Evolutionary conservation across 2,888 invertebrate species (phyloP).

Genomic region (Rhopalosiphum nymphaeae): DNA sequence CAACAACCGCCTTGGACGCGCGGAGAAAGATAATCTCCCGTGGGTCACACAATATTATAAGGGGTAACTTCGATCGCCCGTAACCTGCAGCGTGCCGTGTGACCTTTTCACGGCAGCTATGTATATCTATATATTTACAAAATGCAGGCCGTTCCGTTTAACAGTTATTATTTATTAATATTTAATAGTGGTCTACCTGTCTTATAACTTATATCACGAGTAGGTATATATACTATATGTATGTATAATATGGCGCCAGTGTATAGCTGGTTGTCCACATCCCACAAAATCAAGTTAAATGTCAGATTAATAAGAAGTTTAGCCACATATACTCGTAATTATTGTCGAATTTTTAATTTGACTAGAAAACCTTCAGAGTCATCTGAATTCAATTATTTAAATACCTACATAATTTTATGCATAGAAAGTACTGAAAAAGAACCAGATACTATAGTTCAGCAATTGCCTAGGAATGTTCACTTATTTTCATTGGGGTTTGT

Average conservation of each 20-base stretch:
- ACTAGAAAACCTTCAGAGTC: not conserved
- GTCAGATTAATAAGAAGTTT: not conserved
- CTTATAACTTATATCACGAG: not conserved
- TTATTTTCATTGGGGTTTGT: too few species aligned
- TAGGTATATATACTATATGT: not conserved
- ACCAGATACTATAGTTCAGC: not conserved
- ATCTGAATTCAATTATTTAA: not conserved
- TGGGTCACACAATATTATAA: not conserved
- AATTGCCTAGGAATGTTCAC: not conserved
- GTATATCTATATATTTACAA: not conserved
- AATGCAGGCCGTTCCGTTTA: not conserved
- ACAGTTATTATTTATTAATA: slow-evolving; percentile 14
- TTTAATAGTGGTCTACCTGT: not conserved
- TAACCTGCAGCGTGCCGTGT: not conserved
- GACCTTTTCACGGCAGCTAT: not conserved
- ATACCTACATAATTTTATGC: not conserved
- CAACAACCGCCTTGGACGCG: not conserved
- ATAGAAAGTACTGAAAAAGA: not conserved
- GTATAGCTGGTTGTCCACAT: not conserved
- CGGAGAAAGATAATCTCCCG: not conserved
- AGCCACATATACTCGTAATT: not conserved
- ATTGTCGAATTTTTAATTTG: not conserved
- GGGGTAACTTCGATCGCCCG: not conserved
- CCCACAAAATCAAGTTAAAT: not conserved
- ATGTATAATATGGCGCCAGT: not conserved